phyloP scores from a whole-genome alignment of 2,797 vertebrate species.

The Eutrigla gurnardus region DNA sequence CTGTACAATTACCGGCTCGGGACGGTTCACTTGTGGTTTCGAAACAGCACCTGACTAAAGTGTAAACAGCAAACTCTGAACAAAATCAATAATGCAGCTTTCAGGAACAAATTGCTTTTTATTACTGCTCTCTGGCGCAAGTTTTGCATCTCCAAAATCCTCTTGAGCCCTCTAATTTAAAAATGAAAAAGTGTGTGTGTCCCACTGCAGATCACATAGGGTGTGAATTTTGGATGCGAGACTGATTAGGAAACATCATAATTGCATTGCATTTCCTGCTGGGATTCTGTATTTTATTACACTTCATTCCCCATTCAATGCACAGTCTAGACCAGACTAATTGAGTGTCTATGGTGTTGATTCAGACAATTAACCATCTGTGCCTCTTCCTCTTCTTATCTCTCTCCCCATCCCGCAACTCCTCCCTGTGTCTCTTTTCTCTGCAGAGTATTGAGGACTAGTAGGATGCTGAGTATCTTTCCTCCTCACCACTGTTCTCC shows the following conservation, averaged over 20 bases:
- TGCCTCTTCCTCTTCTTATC: conserved; percentile 25
- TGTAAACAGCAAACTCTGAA: background rate
- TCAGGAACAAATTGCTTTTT: background rate
- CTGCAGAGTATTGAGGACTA: conserved; percentile 72
- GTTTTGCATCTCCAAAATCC: background rate
- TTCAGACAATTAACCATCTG: conserved; percentile 73
- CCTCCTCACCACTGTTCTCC: conserved; percentile 71
- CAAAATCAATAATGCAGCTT: background rate
- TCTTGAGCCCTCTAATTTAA: background rate
- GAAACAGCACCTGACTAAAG: background rate
- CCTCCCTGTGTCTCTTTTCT: conserved; percentile 18
- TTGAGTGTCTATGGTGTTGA: conserved; percentile 51
- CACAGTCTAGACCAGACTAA: conserved; percentile 62
- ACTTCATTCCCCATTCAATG: conserved; percentile 57
- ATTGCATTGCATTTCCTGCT: conserved; percentile 47
- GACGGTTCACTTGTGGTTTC: background rate
- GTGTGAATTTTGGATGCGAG: conserved; percentile 19
- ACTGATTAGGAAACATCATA: conserved; percentile 49
- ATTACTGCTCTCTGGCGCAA: conserved; percentile 7
- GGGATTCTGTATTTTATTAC: conserved; percentile 51
- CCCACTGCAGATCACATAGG: background rate
- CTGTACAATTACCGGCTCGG: background rate
- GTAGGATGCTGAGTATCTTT: conserved; percentile 83
- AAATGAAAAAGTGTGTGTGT: background rate
- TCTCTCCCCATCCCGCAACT: conserved; percentile 4